These are phyloP conservation scores for Lampris megalopsis DNA, from an alignment of 2,113 vertebrate genomes.

Conservation along the genomic window DNA sequence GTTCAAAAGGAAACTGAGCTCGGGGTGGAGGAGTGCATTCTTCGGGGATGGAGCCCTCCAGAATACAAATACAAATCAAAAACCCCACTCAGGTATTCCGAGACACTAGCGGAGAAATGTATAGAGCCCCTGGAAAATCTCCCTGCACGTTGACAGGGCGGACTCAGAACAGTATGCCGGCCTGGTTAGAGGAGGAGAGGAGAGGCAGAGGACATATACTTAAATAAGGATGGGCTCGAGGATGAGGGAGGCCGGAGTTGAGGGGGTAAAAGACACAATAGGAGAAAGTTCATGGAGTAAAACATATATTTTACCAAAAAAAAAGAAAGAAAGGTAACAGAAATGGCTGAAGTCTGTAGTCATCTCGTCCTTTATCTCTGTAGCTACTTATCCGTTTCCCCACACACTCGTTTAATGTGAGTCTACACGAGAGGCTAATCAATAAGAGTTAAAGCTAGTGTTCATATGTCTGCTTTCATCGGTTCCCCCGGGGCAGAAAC, in stretches of 20 bases:
- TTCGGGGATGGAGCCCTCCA: conserved; percentile 18
- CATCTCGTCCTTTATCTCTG: not conserved
- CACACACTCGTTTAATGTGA: not conserved
- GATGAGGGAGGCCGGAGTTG: conserved; percentile 5
- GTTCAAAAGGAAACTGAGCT: conserved; percentile 64
- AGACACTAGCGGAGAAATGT: conserved; percentile 43
- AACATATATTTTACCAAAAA: not conserved
- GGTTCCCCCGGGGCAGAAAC: not conserved
- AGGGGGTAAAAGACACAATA: not conserved
- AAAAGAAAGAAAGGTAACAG: not conserved
- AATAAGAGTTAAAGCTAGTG: not conserved
- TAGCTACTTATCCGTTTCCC: not conserved
- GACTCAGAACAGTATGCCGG: conserved; percentile 13
- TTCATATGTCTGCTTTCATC: not conserved
- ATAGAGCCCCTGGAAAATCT: conserved; percentile 41
- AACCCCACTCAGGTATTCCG: conserved; percentile 63
- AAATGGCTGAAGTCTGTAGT: not conserved
- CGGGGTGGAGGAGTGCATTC: conserved; percentile 30
- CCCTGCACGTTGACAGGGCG: conserved; percentile 7
- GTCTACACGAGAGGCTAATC: not conserved
- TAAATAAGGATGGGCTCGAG: conserved; percentile 24
- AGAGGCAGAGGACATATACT: conserved; percentile 39
- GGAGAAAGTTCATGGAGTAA: not conserved
- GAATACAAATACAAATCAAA: conserved; percentile 61
- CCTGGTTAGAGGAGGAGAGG: conserved; percentile 28